A percentile compares a stretch with the other conserved stretches of the same genome.
phyloP scores from a whole-genome alignment of 2,888 invertebrate genomes.

The Orthonychiurus folsomi region DNA sequence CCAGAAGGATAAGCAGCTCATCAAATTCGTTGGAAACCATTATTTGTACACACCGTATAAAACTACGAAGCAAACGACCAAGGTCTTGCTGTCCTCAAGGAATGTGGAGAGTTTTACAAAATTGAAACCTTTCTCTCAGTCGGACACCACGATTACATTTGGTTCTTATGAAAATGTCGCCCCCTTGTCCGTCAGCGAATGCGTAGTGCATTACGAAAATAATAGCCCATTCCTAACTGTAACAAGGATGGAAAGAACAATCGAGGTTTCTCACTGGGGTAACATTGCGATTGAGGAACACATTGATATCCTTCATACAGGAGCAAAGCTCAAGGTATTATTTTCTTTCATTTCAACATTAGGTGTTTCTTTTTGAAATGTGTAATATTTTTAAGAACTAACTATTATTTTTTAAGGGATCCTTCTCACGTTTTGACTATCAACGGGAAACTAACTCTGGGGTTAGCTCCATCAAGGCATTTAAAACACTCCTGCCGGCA shows the following conservation, averaged over 20 bases:
- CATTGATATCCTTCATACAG: conserved; percentile 82
- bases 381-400: background rate
- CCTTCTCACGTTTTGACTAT: conserved; percentile 95
- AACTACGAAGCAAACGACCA: conserved; percentile 70
- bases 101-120: conserved; percentile 74
- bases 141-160: conserved; percentile 72
- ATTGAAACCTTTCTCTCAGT: conserved; percentile 66
- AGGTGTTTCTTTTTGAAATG: conserved; percentile 28
- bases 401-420: conserved; percentile 49
- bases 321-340: conserved; percentile 74
- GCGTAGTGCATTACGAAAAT: conserved; percentile 74
- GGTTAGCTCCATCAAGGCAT: conserved; percentile 80
- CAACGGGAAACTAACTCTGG: conserved; percentile 84
- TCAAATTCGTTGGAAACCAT: conserved; percentile 74
- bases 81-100: conserved; percentile 64
- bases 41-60: conserved; percentile 76
- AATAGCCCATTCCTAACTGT: conserved; percentile 94
- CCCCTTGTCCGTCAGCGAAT: conserved; percentile 46
- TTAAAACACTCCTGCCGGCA: conserved; percentile 65
- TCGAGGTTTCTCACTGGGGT: conserved; percentile 99
- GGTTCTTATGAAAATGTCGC: conserved; percentile 76
- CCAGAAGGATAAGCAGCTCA: conserved; percentile 89
- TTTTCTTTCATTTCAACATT: conserved; percentile 38
- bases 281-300: conserved; percentile 95
- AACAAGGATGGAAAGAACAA: conserved; percentile 68